Evolutionary conservation across 2,888 invertebrate species (phyloP).

Genomic region (Cheilosia variabilis): DNA sequence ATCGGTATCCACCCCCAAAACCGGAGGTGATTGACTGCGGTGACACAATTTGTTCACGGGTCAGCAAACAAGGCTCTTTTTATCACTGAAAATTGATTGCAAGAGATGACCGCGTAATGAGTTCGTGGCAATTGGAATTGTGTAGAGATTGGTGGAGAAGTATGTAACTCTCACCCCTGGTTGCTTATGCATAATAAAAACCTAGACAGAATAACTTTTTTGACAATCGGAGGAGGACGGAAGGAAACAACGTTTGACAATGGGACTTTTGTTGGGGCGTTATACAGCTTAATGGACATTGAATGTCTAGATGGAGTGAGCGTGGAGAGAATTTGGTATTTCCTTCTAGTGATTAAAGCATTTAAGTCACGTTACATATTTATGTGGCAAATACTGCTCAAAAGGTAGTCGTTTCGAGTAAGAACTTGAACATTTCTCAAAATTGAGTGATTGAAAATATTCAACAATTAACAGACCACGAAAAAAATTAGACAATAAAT

Average conservation of each 20-base stretch:
- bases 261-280: conserved; percentile 17
- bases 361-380: background rate
- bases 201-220: conserved; percentile 1
- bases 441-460: too few species aligned
- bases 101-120: background rate
- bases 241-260: conserved; percentile 13
- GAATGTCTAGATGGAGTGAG: conserved; percentile 20
- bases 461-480: too few species aligned
- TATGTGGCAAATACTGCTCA: background rate
- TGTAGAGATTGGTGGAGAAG: background rate
- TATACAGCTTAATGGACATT: conserved; percentile 17
- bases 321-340: conserved; percentile 6
- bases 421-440: too few species aligned
- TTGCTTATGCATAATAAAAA: conserved; percentile 23
- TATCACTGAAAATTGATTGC: background rate
- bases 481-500: too few species aligned
- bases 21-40: conserved; percentile 34
- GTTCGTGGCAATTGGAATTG: conserved; percentile 15
- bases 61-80: conserved; percentile 43
- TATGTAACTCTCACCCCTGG: background rate
- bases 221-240: background rate
- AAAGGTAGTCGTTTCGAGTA: too few species aligned
- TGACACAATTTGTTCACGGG: conserved; percentile 47
- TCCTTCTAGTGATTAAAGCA: background rate
- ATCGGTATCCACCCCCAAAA: conserved; percentile 3